phyloP scores from a whole-genome alignment of 2,797 vertebrate species.

The Pangasius larnaudii region DNA sequence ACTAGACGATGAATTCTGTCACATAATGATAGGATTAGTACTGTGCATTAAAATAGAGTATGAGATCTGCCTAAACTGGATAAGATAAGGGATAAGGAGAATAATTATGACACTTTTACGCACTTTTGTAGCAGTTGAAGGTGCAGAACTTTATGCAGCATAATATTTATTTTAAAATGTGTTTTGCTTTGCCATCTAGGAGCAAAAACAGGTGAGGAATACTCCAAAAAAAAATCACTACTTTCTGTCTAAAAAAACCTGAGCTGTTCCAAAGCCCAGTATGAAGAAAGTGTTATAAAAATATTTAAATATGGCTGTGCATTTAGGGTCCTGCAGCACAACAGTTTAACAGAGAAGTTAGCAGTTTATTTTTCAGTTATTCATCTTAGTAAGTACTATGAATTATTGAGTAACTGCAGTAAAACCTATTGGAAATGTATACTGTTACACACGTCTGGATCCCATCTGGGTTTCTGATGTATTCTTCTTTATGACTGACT shows the following conservation, averaged over 20 bases:
- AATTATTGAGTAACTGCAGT: not conserved
- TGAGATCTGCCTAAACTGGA: not conserved
- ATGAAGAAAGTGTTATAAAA: not conserved
- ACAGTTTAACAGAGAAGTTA: not conserved
- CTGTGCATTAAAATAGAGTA: not conserved
- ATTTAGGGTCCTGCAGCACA: not conserved
- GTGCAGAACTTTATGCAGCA: not conserved
- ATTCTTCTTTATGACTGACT: not conserved
- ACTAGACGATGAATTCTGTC: not conserved
- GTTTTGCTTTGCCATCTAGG: not conserved
- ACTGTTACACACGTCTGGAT: not conserved
- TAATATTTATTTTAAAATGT: slow-evolving; percentile 17
- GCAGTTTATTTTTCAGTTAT: not conserved
- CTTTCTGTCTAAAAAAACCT: not conserved
- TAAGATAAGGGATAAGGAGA: not conserved
- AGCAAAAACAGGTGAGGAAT: not conserved
- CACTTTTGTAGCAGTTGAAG: too few species aligned
- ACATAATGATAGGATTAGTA: not conserved
- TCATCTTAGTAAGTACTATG: not conserved
- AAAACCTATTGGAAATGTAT: not conserved
- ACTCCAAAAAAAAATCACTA: not conserved
- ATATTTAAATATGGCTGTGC: not conserved
- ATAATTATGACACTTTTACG: not conserved
- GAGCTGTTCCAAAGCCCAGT: not conserved
- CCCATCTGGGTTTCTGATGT: slow-evolving; percentile 1